Conservation (phyloP, 2,888 invertebrate genomes). For the Empis livida region DNA sequence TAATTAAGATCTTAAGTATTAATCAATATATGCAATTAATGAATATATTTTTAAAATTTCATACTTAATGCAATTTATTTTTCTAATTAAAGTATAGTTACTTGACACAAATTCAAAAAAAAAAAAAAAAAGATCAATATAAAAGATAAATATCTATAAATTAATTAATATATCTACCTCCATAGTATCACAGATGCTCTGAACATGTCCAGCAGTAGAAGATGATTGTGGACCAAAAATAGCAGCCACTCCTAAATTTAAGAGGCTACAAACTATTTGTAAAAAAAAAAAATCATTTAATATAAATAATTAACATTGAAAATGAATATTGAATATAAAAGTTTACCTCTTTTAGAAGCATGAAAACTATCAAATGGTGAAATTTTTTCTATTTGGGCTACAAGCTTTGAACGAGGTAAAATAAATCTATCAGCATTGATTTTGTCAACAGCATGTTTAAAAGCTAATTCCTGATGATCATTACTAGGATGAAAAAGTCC, state of each 20-base stretch:
- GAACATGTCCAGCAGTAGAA: slow-evolving; percentile 83
- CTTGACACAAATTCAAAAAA: no score
- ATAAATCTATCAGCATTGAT: slow-evolving; percentile 75
- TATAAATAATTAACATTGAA: neutral
- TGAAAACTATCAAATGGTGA: slow-evolving; percentile 88
- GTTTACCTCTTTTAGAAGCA: slow-evolving; percentile 80
- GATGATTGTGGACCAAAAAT: slow-evolving; percentile 89
- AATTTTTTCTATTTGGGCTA: slow-evolving; percentile 80
- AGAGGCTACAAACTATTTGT: slow-evolving; percentile 69
- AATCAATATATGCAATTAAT: no score
- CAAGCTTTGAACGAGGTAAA: slow-evolving; percentile 71
- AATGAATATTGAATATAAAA: no score
- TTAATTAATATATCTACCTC: slow-evolving; percentile 42
- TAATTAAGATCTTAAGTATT: no score
- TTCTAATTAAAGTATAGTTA: no score
- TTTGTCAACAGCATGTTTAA: slow-evolving; percentile 82
- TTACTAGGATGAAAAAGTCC: slow-evolving; percentile 80
- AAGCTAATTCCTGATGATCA: slow-evolving; percentile 80
- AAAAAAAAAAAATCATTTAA: neutral
- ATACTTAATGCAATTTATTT: no score
- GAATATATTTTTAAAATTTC: no score
- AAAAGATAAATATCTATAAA: neutral
- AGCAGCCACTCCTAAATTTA: slow-evolving; percentile 80
- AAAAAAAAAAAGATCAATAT: neutral
- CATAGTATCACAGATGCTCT: slow-evolving; percentile 92